These are phyloP conservation scores for Ecliptopera silaceata DNA, from an alignment of 2,888 invertebrate genomes.

Conservation along the genomic window DNA sequence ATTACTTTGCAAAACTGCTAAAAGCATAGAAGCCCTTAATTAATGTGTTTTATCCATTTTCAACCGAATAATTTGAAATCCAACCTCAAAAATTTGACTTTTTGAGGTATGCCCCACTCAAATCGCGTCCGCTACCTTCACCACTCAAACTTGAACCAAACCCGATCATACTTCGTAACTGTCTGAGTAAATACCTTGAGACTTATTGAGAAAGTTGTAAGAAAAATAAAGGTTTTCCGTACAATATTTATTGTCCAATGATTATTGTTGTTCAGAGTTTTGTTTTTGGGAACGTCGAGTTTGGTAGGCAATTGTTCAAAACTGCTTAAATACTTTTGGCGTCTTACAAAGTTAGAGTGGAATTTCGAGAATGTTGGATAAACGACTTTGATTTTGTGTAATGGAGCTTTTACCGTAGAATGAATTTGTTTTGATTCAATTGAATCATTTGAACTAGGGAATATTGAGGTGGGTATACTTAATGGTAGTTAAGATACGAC, in stretches of 20 bases:
- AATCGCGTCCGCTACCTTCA: conserved; percentile 5
- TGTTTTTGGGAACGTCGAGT: neutral
- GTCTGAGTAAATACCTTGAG: conserved; percentile 18
- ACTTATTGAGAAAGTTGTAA: conserved; percentile 18
- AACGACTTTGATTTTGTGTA: neutral
- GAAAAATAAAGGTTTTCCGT: conserved; percentile 15
- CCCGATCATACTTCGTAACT: conserved; percentile 18
- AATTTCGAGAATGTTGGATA: neutral
- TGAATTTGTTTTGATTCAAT: no score
- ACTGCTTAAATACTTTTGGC: neutral
- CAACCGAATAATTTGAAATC: no score
- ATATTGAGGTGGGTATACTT: no score
- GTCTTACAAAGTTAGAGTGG: neutral
- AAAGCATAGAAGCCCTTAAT: no score
- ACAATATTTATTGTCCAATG: conserved; percentile 17
- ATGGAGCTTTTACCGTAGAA: no score
- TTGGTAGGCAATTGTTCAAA: neutral
- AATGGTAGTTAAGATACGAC: no score
- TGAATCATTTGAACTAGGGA: no score
- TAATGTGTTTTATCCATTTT: no score
- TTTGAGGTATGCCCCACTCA: neutral
- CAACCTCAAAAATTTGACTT: no score
- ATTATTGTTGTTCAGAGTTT: neutral
- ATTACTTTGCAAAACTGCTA: no score
- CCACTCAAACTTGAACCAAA: conserved; percentile 2